phyloP scores from a whole-genome alignment of 2,888 invertebrate genomes.

The Rhopalosiphum nymphaeae region DNA sequence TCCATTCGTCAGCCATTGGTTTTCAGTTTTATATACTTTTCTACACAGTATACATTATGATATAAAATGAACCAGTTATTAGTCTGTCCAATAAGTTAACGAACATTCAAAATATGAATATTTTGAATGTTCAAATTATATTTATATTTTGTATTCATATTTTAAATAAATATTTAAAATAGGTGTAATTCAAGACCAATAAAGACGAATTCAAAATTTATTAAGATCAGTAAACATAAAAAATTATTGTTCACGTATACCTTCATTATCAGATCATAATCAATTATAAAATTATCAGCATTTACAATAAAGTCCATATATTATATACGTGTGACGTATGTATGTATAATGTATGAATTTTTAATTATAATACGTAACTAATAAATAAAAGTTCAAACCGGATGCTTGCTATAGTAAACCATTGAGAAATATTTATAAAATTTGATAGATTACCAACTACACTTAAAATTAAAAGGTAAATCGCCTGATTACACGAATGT shows the following conservation, averaged over 20 bases:
- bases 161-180: neutral
- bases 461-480: neutral
- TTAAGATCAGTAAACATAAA: neutral
- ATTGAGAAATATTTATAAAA: neutral
- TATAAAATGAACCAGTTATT: constrained; percentile 1
- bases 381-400: too few relatives aligned
- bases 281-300: neutral
- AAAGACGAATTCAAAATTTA: neutral
- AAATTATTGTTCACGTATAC: neutral
- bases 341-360: too few relatives aligned
- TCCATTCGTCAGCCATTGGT: neutral
- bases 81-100: neutral
- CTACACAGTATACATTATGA: neutral
- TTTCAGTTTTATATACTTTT: neutral
- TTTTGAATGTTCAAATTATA: too few relatives aligned
- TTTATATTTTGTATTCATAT: too few relatives aligned
- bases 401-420: neutral
- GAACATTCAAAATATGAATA: neutral
- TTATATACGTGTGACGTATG: too few relatives aligned
- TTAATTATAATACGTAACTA: neutral
- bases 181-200: neutral
- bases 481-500: neutral
- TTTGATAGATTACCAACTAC: neutral
- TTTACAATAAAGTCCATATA: neutral
- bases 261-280: neutral